phyloP scores from a whole-genome alignment of 1,140 invertebrate species.

The Streblospio benedicti region DNA sequence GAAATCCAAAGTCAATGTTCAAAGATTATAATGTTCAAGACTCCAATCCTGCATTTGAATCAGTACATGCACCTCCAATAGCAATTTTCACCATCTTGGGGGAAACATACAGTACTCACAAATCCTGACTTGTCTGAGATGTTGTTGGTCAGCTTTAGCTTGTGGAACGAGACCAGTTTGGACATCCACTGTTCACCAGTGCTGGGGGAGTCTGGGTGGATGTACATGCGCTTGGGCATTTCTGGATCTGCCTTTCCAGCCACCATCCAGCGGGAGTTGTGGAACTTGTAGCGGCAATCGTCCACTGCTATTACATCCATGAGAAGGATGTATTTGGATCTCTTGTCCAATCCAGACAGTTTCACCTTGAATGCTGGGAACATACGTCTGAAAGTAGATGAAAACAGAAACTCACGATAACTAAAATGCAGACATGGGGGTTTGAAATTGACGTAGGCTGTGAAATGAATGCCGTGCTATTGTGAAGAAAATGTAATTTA shows the following conservation, averaged over 20 bases:
- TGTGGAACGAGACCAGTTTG: conserved; percentile 81
- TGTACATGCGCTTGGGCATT: conserved; percentile 85
- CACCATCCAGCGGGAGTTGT: conserved; percentile 87
- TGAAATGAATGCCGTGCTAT: conserved; percentile 32
- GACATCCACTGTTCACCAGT: conserved; percentile 78
- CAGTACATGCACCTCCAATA: too few relatives aligned
- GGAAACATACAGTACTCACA: conserved; percentile 60
- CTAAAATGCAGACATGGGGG: neutral
- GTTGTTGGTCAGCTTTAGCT: conserved; percentile 85
- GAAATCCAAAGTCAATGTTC: too few relatives aligned
- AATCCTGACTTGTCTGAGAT: conserved; percentile 99
- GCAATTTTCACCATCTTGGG: too few relatives aligned
- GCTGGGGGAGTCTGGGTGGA: conserved; percentile 78
- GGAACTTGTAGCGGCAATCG: conserved; percentile 93
- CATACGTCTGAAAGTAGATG: conserved; percentile 37
- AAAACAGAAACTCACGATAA: neutral
- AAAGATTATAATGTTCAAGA: too few relatives aligned
- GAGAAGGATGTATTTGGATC: conserved; percentile 94
- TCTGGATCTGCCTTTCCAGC: conserved; percentile 81
- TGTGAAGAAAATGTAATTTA: too few relatives aligned
- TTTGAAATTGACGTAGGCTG: neutral
- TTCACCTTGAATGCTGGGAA: conserved; percentile 43
- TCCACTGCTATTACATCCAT: conserved; percentile 94
- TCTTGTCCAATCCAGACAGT: conserved; percentile 67
- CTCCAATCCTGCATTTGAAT: too few relatives aligned